Conservation (phyloP, 2,888 invertebrate species). For the Agrochola macilenta region DNA sequence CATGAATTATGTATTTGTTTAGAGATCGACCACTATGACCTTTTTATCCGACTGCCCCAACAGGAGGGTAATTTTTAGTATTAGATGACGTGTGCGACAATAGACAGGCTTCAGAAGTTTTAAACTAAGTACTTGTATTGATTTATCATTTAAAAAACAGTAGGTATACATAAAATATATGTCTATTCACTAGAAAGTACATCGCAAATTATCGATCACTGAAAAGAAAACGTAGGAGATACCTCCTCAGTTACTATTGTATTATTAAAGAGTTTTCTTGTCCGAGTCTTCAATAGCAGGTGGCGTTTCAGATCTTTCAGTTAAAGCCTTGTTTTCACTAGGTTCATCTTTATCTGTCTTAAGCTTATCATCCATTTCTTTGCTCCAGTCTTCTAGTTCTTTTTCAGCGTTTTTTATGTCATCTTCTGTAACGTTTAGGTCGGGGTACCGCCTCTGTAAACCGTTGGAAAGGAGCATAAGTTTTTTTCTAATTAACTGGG, state of each 20-base stretch:
- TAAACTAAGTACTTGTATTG: background rate
- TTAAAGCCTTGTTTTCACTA: background rate
- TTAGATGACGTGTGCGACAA: background rate
- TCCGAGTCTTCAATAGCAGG: background rate
- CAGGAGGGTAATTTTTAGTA: no score
- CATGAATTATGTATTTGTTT: background rate
- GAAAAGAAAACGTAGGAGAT: background rate
- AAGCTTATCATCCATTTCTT: conserved; percentile 72
- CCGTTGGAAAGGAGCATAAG: background rate
- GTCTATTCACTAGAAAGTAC: background rate
- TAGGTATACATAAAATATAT: background rate
- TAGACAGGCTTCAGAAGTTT: background rate
- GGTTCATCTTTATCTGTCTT: conserved; percentile 53
- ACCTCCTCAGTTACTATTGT: background rate
- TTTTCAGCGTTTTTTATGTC: conserved; percentile 84
- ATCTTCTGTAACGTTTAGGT: conserved; percentile 85
- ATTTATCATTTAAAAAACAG: background rate
- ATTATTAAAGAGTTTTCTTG: conserved; percentile 12
- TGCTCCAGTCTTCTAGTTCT: conserved; percentile 81
- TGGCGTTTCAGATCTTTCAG: background rate
- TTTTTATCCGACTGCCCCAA: background rate
- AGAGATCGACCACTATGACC: background rate
- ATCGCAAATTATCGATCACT: background rate
- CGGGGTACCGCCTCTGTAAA: conserved; percentile 85
- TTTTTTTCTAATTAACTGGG: background rate